Evolutionary conservation across 1,140 invertebrate genomes (phyloP), one percentile per base, ranked within the genome.

Genomic region (Drosophila repleta): DNA sequence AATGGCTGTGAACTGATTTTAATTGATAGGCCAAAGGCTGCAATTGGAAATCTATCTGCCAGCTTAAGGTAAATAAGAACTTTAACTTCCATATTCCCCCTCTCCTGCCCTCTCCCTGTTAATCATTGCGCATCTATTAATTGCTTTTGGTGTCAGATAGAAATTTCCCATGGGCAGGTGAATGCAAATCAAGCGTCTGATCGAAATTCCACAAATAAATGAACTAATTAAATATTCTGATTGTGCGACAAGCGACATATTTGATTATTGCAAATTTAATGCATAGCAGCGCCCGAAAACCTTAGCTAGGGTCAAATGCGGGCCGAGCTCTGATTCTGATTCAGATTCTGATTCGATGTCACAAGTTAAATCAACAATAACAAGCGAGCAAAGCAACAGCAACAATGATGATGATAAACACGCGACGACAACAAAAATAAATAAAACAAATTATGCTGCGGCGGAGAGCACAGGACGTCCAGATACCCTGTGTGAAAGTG

Each of bases 191-290:
- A 63, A 41, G 32, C 43, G 43, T 48, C 49, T 41, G 78, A 55
- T 35, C 63, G 63, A 62, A 64, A 57, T 69, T 68, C 63, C 41
- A 20, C 52, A 79, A 73, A 81, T 81, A 81, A 76, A 81, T 81
- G 67, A 76, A 76, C 78, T 76, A 85, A 85, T 85, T 85, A 85
- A 66, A 75, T 88, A 85, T 85, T 75, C 82, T 51, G 56, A 72
- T 87, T 85, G 65, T 61, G 60, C 49, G 70, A 32, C 20, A 37
- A 53, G 43, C 18, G 11, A 71, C 62, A 37, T 77, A 74, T 88
- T 75, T 82, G 71, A 74, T 85, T 75, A 71, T 78, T 70, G 69
- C 57, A 85, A 85, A 85, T 75, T 77, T 80, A 87, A 85, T 68
- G 61, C 64, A 79, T 65, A 79, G 70, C 58, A 61, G 60, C 61